Evolutionary conservation across 2,797 vertebrate genomes (phyloP), one percentile per base, ranked within the genome.

Genomic region (Trachops cirrhosus): DNA sequence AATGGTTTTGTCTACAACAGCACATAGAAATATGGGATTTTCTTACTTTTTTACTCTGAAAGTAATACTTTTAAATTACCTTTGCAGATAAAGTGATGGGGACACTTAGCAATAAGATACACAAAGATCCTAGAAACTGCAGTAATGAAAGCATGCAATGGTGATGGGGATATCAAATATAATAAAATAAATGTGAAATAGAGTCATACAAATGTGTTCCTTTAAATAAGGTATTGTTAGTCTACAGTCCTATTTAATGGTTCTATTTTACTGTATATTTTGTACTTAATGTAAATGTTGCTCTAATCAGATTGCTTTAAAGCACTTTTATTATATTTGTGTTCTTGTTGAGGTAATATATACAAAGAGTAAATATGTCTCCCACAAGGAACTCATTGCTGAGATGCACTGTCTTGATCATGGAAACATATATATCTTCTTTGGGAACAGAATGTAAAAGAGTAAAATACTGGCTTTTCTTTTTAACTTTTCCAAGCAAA

Each of bases 201-300:
- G 71, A 96, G 54, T 83, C 68, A 64, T 75, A 54, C 82, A 92
- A 73, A 83, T 62, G 6, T 77, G 16, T 93, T 89, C 73, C 77
- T 98, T 98, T 97, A 98, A 98, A 98, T 97, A 97, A 57, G 21
- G 52, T 82, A 86, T 92, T 97, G 67, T 94, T 97, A 96, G 94
- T 88, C 92, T 97, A 87, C 80, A 97, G 97, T 83, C 96, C 97
- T 98, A 98, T 98, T 98, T 98, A 98, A 98, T 80, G 67, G 86
- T 98, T 97, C 93, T 92, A 94, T 93, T 98, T 98, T 97, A 92
- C 89, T 98, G 98, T 98, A 98, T 98, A 98, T 98, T 98, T 98
- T 98, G 98, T 98, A 98, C 89, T 95, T 98, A 93, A 97, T 98
- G 96, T 98, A 98, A 98, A 98, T 98, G 96, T 94, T 97, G 88